Evolutionary conservation across 2,113 vertebrate genomes (phyloP).

Genomic region (Zapornia atra): DNA sequence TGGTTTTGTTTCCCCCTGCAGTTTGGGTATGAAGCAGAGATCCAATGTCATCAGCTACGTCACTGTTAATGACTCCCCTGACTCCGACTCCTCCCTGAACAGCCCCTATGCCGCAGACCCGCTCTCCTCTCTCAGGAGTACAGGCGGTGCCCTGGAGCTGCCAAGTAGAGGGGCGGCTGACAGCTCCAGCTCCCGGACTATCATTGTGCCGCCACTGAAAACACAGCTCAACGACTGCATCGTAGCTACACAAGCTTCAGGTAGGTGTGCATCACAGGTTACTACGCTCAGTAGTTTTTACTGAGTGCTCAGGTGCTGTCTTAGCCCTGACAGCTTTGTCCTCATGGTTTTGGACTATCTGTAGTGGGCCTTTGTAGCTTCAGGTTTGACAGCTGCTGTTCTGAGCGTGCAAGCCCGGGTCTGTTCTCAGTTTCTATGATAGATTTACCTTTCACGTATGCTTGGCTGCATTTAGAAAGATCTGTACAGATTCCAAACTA

Average conservation of each 20-base stretch:
- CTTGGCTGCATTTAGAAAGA: neutral
- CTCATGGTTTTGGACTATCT: neutral
- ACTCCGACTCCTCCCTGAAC: conserved; percentile 93
- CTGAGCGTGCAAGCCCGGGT: neutral
- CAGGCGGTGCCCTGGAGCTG: conserved; percentile 67
- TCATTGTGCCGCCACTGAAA: conserved; percentile 90
- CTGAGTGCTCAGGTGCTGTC: neutral
- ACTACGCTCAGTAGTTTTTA: neutral
- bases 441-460: neutral
- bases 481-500: neutral
- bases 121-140: conserved; percentile 72
- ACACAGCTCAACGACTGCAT: conserved; percentile 85
- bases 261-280: conserved; percentile 23
- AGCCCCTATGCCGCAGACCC: conserved; percentile 87
- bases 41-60: conserved; percentile 98
- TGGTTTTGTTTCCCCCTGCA: conserved; percentile 25
- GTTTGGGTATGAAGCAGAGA: conserved; percentile 87
- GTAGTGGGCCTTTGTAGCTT: neutral
- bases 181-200: conserved; percentile 82
- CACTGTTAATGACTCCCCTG: conserved; percentile 95
- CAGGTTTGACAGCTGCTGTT: neutral
- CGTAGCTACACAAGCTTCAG: conserved; percentile 77
- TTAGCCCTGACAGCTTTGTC: neutral
- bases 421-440: neutral
- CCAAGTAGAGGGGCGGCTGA: conserved; percentile 74